phyloP scores from a whole-genome alignment of 2,113 vertebrate genomes.

The Pardalotus punctatus region DNA sequence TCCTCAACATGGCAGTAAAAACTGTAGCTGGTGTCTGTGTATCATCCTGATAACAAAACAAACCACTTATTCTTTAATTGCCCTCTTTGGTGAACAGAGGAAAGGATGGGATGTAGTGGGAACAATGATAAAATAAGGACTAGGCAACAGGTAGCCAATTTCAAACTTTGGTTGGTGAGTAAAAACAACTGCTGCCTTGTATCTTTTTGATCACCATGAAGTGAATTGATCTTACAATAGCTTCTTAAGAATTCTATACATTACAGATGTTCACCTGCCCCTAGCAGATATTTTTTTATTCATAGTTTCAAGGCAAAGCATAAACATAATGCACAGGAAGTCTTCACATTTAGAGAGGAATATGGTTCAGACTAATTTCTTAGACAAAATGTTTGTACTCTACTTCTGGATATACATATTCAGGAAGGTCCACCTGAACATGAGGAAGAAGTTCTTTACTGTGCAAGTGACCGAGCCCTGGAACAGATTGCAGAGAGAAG shows the following conservation, averaged over 20 bases:
- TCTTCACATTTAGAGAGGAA: not conserved
- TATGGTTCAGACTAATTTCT: not conserved
- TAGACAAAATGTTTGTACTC: not conserved
- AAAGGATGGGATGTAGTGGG: not conserved
- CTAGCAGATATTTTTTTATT: not conserved
- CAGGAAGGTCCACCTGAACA: not conserved
- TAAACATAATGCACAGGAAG: not conserved
- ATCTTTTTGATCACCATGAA: not conserved
- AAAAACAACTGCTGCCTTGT: not conserved
- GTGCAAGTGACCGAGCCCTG: too few relatives aligned
- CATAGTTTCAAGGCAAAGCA: not conserved
- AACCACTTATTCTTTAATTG: not conserved
- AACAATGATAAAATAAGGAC: not conserved
- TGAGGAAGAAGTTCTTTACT: not conserved
- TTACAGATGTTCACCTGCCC: not conserved
- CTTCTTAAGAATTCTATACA: not conserved
- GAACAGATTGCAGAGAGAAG: not conserved
- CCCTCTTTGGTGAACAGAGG: not conserved
- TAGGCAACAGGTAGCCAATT: not conserved
- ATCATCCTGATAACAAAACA: not conserved
- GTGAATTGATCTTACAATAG: not conserved
- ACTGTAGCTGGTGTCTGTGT: not conserved
- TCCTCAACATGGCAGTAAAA: not conserved
- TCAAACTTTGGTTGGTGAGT: not conserved
- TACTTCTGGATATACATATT: not conserved